These are phyloP conservation scores for Scylla paramamosain DNA, from an alignment of 1,140 invertebrate genomes.

Conservation along the genomic window DNA sequence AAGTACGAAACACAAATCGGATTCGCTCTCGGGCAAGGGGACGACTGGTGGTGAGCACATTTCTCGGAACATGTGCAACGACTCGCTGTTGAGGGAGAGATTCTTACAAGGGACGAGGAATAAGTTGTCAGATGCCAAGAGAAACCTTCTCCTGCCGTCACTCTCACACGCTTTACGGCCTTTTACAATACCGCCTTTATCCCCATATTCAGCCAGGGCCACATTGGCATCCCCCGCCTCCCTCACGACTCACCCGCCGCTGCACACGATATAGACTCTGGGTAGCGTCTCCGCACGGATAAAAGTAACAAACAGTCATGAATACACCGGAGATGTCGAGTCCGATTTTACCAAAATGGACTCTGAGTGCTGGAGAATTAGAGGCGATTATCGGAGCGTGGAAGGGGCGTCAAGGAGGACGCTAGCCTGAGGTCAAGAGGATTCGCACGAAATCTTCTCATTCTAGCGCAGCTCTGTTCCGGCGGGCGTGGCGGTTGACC, in stretches of 20 bases:
- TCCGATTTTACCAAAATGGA: neutral
- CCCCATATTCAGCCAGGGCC: neutral
- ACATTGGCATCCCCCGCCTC: conserved; percentile 33
- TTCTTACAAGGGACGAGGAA: conserved; percentile 58
- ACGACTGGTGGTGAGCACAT: neutral
- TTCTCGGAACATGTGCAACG: conserved; percentile 67
- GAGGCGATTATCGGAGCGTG: conserved; percentile 62
- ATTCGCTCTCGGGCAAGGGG: no score
- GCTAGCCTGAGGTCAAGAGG: conserved; percentile 67
- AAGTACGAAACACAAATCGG: no score
- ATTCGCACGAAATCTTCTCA: conserved; percentile 75
- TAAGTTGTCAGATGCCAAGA: conserved; percentile 74
- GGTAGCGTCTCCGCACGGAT: conserved; percentile 58
- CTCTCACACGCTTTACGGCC: conserved; percentile 44
- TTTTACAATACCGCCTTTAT: conserved; percentile 39
- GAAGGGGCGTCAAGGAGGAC: conserved; percentile 39
- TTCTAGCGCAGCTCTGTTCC: conserved; percentile 67
- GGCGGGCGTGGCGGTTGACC: conserved; percentile 47
- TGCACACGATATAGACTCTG: conserved; percentile 37
- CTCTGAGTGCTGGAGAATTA: conserved; percentile 50
- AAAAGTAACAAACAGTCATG: conserved; percentile 67
- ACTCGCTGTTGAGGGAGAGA: conserved; percentile 53
- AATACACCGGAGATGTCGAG: neutral
- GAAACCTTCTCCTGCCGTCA: conserved; percentile 73
- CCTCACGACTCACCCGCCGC: conserved; percentile 57